Evolutionary conservation across 2,113 vertebrate genomes (phyloP), one percentile per base, ranked within the genome.

Genomic region (Strix uralensis): DNA sequence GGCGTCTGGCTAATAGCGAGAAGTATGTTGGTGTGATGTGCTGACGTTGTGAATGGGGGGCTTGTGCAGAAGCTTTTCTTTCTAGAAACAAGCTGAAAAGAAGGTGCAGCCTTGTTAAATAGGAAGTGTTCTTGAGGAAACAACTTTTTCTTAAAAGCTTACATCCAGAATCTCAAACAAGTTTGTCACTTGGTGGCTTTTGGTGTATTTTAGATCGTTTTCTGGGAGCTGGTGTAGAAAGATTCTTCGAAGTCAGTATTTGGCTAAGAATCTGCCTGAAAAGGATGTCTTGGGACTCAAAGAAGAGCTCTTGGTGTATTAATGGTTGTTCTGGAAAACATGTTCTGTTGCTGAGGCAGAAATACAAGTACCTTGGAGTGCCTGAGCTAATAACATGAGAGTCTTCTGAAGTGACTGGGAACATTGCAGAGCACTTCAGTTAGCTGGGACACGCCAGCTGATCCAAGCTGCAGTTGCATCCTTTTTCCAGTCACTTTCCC

Each of bases 1-100:
- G 98, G 5, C 98, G 97, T 23, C 92, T 99, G 94, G 98, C 98
- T 74, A 98, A 98, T 59, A 98, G 98, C 0, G 98, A 99, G 94
- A 98, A 99, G 98, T 99, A 96, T 1, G 98, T 47, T 44, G 4
- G 25, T 21, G 57, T 8, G 90, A 6, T 47, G 30, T 2, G 4
- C 75, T 32, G 2, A 4, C 4, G 0, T 7, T 70, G 78, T 7
- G 67, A 2, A 1, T 0, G 44, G 75, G 42, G 32, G 13, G 7
- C 6, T 3, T 57, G 22, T 2, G 3, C 2, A 66, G 83, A 10
- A 19, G 29, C 15, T 34, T 54, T 63, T 16, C 72, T 44, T 18
- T 8, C 30, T 81, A 38, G 25, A n/a, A 93, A 34, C 5, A 11
- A 34, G 46, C 74, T 88, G 66, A 13, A 32, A 47, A 22, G 61